Evolutionary conservation across 2,113 vertebrate species (phyloP).

Genomic region (Takifugu flavidus): DNA sequence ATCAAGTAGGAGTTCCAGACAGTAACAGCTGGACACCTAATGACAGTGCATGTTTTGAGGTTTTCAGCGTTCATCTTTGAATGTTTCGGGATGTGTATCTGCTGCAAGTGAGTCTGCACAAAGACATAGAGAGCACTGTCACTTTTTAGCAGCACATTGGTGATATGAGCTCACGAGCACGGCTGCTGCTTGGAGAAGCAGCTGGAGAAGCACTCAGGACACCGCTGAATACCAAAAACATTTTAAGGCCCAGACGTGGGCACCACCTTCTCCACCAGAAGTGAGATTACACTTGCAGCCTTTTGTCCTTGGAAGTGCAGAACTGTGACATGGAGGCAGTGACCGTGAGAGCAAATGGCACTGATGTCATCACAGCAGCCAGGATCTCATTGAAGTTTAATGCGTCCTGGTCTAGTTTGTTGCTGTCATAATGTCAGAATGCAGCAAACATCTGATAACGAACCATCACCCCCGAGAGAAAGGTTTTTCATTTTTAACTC

Average conservation of each 20-base stretch:
- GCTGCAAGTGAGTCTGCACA: not conserved
- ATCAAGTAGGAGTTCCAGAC: not conserved
- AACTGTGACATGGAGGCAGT: not conserved
- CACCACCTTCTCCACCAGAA: conserved; percentile 2
- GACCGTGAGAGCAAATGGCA: not conserved
- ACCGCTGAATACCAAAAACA: conserved; percentile 63
- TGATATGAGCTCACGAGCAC: conserved; percentile 30
- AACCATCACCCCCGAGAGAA: not conserved
- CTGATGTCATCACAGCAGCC: not conserved
- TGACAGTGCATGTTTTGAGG: not conserved
- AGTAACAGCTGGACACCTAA: not conserved
- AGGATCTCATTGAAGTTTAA: conserved; percentile 1
- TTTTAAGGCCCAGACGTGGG: conserved; percentile 45
- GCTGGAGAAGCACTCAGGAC: conserved; percentile 30
- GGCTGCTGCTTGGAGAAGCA: conserved; percentile 34
- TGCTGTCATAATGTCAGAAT: not conserved
- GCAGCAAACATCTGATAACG: not conserved
- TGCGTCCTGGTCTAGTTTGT: not conserved
- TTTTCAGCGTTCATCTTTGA: not conserved
- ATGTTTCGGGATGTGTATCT: not conserved
- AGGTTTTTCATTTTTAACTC: too few species aligned
- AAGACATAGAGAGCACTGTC: not conserved
- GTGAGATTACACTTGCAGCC: not conserved
- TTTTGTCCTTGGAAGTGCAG: not conserved
- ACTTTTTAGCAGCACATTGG: conserved; percentile 10